Base-by-base conservation (phyloP, 92 coral and sea anemone species). In the Siderastrea radians region DNA sequence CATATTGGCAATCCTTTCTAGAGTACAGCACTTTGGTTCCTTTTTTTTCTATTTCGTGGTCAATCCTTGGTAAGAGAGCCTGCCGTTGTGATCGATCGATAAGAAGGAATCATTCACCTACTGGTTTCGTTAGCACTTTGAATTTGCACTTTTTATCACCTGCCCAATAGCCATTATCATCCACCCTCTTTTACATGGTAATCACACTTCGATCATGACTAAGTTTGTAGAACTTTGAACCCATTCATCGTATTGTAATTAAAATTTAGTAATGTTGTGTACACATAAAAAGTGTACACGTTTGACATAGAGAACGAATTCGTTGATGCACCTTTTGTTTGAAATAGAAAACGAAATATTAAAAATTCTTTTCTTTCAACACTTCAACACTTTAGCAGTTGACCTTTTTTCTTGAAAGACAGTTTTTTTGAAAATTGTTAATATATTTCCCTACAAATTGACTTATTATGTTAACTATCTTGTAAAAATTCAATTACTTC, bases 91-190 rank as follows among this genome's bases (percentile, higher is more conserved):
- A 5, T 55, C 61, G 61, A 55, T 11, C 61, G 8, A 14, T 55
- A 5, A 15, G 6, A 15, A 3, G 8, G 44, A 49, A 16, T 72
- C 38, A 16, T 49, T 50, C 15, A 72, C 17, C 13, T 72, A 43
- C 55, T 50, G 15, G 13, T 1, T 72, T 49, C 17, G 77, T 49
- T 15, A 72, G 77, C 44, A 13, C 61, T 48, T 47, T 78, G 51
- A 47, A 78, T 60, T 47, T 60, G 70, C 45, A 45, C 82, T 57
- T 15, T 47, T 44, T 7, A 48, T 17, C 82, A 78, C 69, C 82
- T 78, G 82, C 44, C 46, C 48, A 59, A 48, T 7, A 62, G 7
- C 14, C 65, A 74, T 19, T 58, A 52, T 12, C 48, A 9, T 52
- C 62, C 55, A 12, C 6, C 14, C 58, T 26, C 57, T n/a, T 61